phyloP scores from a whole-genome alignment of 2,113 vertebrate species.

The Eubucco bourcierii region DNA sequence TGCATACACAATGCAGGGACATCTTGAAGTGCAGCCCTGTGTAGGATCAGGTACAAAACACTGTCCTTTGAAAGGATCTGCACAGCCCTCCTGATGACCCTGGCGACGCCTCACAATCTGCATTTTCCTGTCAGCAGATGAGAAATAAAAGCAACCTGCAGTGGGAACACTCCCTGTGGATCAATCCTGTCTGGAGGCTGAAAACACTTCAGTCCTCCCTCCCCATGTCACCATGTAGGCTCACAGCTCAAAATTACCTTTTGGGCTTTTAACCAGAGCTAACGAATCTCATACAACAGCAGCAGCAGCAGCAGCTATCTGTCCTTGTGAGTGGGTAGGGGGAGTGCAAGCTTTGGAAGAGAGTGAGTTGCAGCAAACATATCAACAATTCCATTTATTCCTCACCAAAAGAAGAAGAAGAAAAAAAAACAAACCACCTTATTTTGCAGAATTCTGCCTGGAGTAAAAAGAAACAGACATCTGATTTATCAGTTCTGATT shows the following conservation, averaged over 20 bases:
- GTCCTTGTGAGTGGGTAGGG: background rate
- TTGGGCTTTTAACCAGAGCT: background rate
- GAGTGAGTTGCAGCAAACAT: background rate
- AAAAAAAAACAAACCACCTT: too few relatives aligned
- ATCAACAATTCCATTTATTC: background rate
- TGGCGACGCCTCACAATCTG: background rate
- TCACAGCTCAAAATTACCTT: background rate
- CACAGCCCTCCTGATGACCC: background rate
- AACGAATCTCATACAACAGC: background rate
- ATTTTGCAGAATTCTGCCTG: background rate
- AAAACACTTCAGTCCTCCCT: background rate
- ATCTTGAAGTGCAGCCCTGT: background rate
- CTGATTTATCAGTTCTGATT: slow-evolving; percentile 15
- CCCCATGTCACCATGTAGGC: background rate
- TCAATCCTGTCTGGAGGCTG: background rate
- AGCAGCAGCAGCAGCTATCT: background rate
- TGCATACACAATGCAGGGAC: background rate
- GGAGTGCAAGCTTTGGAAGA: background rate
- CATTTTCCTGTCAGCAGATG: background rate
- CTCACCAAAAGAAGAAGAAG: background rate
- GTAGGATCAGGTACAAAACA: background rate
- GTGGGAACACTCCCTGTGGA: background rate
- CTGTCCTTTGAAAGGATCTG: background rate
- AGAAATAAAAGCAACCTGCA: background rate
- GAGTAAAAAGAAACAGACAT: background rate